Evolutionary conservation across 1,140 invertebrate species (phyloP), one percentile per base, ranked within the genome.

Genomic region (Aphelinus certus): DNA sequence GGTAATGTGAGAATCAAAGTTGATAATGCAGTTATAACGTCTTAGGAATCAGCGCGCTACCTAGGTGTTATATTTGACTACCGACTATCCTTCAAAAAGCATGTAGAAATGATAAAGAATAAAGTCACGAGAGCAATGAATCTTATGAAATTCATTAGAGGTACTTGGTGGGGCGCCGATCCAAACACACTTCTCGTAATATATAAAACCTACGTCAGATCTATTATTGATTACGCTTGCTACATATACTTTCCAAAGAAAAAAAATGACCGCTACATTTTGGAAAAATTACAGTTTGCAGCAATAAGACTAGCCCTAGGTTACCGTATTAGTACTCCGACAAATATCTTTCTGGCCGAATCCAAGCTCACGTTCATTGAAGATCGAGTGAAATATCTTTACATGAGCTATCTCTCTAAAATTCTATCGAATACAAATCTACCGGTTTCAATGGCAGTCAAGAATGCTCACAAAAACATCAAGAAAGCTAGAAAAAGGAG

Each of bases 301-400:
- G 74, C 75, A 6, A 45, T 78, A n/a, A 68, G 75, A 51, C 7
- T 48, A 1, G 67, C 62, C 9, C 47, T 78, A 26, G 77, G 75
- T 42, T 78, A 76, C 26, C 71, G 75, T 55, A 67, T 7, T 7
- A 75, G 73, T 3, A 77, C 75, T 1, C 78, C 76, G 1, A 75
- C 57, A 3, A 77, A 77, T 48, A 42, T 79, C 9, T 49, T 77
- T 3, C 26, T 79, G 5, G 75, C 73, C 6, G 73, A 77, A 75
- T 71, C 75, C 1, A 74, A 73, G 56, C 10, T 46, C 9, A 7
- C 45, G 49, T 56, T 43, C 10, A 7, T 69, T 3, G 9, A 58
- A 58, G 64, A 69, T 1, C 45, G 67, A 57, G 6, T 7, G 9
- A 69, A 58, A 48, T 58, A 47, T 42, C 42, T 69, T 10, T 57